Conservation (phyloP, 2,113 vertebrate genomes). For the Aplodontia rufa region DNA sequence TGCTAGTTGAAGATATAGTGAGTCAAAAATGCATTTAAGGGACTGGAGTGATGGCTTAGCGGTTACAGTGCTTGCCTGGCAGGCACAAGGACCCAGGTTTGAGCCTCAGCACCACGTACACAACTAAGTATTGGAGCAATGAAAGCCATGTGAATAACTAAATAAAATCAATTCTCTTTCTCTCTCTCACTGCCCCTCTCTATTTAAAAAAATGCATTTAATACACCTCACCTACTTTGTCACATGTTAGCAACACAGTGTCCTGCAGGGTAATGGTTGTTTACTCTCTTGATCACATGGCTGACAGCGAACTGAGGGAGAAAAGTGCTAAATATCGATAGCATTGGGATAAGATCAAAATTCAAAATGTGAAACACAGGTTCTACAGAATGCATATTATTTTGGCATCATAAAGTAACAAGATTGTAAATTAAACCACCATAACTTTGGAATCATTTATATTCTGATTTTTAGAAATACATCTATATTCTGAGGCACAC, state of each 20-base stretch:
- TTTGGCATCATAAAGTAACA: background rate
- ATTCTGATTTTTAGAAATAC: conserved; percentile 20
- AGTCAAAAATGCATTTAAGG: background rate
- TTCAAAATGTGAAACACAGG: background rate
- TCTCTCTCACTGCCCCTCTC: too few species aligned
- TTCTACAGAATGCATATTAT: background rate
- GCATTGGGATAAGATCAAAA: background rate
- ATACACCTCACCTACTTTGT: background rate
- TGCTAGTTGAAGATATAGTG: background rate
- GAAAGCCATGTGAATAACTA: too few species aligned
- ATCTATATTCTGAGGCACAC: background rate
- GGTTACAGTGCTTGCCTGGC: too few species aligned
- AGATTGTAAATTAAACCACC: background rate
- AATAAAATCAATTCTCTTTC: too few species aligned
- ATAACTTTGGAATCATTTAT: background rate
- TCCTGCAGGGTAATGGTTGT: background rate
- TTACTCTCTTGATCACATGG: background rate
- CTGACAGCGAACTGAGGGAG: background rate
- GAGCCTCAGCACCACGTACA: too few species aligned
- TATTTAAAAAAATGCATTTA: background rate
- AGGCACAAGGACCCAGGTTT: too few species aligned
- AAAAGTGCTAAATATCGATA: background rate
- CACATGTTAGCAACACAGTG: background rate
- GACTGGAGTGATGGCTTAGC: too few species aligned
- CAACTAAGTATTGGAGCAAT: too few species aligned